Conservation (phyloP, 1,140 invertebrate species). For the Octopus sinensis region DNA sequence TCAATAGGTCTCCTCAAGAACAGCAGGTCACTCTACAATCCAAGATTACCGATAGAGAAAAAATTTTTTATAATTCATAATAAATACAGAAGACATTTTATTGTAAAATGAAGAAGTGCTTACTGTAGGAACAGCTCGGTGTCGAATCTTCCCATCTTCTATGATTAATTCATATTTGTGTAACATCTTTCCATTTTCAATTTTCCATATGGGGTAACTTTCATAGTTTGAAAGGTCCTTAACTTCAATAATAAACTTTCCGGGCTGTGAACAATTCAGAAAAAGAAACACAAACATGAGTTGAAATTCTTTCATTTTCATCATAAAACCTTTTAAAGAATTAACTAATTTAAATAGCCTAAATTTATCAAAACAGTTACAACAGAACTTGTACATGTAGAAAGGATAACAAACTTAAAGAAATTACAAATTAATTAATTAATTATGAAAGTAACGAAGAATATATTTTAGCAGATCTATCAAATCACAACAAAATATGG, state of each 20-base stretch:
- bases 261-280: constrained; percentile 41
- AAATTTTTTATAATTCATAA: background rate
- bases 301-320: background rate
- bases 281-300: background rate
- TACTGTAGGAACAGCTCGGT: constrained; percentile 49
- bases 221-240: constrained; percentile 50
- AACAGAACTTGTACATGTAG: no score
- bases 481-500: no score
- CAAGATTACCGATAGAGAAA: no score
- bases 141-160: constrained; percentile 42
- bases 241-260: constrained; percentile 51
- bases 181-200: constrained; percentile 45
- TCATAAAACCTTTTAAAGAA: background rate
- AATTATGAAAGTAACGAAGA: no score
- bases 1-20: no score
- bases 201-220: constrained; percentile 52
- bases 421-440: no score
- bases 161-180: constrained; percentile 51
- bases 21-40: no score
- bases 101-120: constrained; percentile 26
- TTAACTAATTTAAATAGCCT: no score
- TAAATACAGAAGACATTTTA: background rate
- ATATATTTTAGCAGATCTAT: no score
- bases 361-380: no score
- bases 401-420: no score